A percentile compares a stretch with the other conserved stretches of the same genome.
These are phyloP conservation scores for Seira sanloemensis DNA, from an alignment of 2,888 invertebrate species.

Conservation along the genomic window DNA sequence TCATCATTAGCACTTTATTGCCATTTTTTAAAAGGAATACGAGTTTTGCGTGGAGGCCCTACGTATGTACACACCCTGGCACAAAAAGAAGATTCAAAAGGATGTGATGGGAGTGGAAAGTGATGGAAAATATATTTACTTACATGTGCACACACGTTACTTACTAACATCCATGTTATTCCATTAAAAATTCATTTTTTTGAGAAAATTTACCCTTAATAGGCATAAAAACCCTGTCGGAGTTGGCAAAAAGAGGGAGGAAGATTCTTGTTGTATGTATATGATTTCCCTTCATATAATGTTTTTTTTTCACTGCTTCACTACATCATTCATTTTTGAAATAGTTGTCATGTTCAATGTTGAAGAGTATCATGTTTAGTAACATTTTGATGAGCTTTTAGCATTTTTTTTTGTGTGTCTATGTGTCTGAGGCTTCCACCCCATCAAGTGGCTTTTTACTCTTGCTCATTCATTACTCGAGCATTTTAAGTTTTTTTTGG, in stretches of 20 bases:
- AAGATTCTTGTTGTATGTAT: no score
- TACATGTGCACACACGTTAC: no score
- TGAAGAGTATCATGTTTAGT: conserved; percentile 30
- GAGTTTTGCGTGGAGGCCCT: no score
- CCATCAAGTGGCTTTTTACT: conserved; percentile 47
- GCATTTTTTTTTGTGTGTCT: conserved; percentile 18
- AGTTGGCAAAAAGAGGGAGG: background rate
- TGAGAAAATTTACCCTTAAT: background rate
- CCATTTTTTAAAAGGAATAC: no score
- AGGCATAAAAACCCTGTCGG: background rate
- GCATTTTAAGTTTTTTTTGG: background rate
- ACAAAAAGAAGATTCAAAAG: no score
- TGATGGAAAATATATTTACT: no score
- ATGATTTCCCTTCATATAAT: conserved; percentile 11
- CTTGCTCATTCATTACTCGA: background rate
- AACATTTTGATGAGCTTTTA: conserved; percentile 43
- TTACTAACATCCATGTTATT: no score
- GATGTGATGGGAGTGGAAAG: no score
- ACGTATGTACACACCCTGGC: no score
- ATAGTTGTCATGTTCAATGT: conserved; percentile 44
- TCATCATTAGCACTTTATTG: no score
- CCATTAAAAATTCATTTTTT: background rate
- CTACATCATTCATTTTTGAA: background rate
- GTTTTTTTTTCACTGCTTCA: background rate
- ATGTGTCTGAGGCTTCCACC: background rate